Percentiles rank a stretch among this genome's conserved stretches.
Evolutionary conservation across 1,140 invertebrate species (phyloP).

Genomic region (Drosophila kohkoa): DNA sequence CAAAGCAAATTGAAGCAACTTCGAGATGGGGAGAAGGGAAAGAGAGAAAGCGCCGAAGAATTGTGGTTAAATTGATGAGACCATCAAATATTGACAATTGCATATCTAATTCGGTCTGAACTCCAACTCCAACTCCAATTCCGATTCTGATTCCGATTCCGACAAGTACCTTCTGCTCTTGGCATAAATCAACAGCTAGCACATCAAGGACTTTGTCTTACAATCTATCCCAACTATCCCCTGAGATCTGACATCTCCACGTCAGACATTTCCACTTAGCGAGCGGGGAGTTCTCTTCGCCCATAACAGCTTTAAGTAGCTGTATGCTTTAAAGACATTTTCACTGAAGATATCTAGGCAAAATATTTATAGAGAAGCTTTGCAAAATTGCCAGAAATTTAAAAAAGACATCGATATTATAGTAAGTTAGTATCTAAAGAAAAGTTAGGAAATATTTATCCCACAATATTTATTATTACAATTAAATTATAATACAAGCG

Average conservation of each 20-base stretch:
- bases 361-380: neutral
- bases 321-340: neutral
- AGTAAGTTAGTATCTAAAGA: no score
- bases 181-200: constrained; percentile 48
- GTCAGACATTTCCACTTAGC: constrained; percentile 18
- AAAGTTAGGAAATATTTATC: no score
- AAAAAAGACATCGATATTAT: no score
- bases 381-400: neutral
- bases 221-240: constrained; percentile 18
- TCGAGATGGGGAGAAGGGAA: neutral
- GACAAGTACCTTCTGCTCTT: constrained; percentile 18
- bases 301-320: neutral
- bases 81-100: constrained; percentile 77
- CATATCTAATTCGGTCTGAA: constrained; percentile 47
- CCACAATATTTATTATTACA: no score
- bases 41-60: neutral
- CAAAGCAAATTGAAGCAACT: neutral
- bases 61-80: constrained; percentile 64
- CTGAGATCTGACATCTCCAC: constrained; percentile 11
- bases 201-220: constrained; percentile 35
- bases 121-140: no score
- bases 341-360: neutral
- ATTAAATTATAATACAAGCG: no score
- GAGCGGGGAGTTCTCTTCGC: neutral
- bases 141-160: no score